Evolutionary conservation across 35 echinoderm and acorn worm species (phyloP).

Genomic region (Heliocidaris tuberculata): DNA sequence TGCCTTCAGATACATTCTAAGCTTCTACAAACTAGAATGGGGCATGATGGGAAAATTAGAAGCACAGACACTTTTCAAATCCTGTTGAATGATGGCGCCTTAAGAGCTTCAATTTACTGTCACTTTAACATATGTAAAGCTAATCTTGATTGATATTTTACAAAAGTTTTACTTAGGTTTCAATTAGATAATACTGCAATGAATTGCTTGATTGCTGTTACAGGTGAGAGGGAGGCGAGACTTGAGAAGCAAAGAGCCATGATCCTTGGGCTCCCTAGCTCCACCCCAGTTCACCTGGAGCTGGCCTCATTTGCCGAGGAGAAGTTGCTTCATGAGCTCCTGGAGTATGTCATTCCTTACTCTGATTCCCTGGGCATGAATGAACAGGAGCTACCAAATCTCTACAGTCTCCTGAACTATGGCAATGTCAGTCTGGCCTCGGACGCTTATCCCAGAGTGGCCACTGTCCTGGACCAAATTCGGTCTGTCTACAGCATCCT

Average conservation of each 20-base stretch:
- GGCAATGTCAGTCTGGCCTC: conserved; percentile 86
- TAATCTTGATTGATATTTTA: no score
- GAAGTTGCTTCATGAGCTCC: conserved; percentile 66
- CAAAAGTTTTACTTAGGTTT: no score
- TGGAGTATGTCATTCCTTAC: conserved; percentile 73
- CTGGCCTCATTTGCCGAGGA: conserved; percentile 95
- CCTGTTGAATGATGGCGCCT: no score
- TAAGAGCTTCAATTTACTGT: no score
- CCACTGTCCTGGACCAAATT: conserved; percentile 92
- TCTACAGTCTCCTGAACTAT: conserved; percentile 81
- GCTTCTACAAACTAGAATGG: no score
- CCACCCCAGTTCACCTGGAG: conserved; percentile 86
- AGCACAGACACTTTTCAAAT: no score
- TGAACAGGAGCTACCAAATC: conserved; percentile 93
- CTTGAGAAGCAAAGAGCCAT: conserved; percentile 52
- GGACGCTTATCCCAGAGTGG: conserved; percentile 84
- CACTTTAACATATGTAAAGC: no score
- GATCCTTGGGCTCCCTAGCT: conserved; percentile 49
- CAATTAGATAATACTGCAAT: not conserved
- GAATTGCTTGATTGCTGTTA: not conserved
- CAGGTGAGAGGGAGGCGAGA: conserved; percentile 68
- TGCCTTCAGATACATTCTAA: no score
- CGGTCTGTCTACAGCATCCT: conserved; percentile 69
- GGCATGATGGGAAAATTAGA: no score
- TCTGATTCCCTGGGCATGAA: conserved; percentile 89